A percentile compares a stretch with the other conserved stretches of the same genome.
Evolutionary conservation across 2,888 invertebrate species (phyloP).

Genomic region (Craniophora ligustri): DNA sequence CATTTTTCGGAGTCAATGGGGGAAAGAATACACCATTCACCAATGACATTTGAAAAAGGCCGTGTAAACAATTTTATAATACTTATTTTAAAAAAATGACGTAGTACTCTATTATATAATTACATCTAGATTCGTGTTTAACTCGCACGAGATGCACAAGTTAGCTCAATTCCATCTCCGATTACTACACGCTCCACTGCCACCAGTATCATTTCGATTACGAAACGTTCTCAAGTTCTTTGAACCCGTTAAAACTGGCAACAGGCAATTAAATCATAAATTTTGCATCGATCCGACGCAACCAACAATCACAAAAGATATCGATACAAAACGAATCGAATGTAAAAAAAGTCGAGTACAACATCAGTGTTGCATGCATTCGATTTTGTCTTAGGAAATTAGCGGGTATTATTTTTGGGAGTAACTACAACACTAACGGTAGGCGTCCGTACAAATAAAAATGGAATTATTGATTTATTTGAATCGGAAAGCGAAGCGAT

Average conservation of each 20-base stretch:
- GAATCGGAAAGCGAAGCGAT: constrained; percentile 61
- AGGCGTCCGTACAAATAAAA: constrained; percentile 62
- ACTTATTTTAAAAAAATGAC: too few relatives aligned
- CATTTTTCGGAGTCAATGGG: too few relatives aligned
- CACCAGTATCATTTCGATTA: constrained; percentile 52
- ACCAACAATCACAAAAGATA: constrained; percentile 87
- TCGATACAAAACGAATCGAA: constrained; percentile 83
- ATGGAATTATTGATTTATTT: constrained; percentile 68
- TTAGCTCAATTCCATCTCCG: constrained; percentile 37
- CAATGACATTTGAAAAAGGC: too few relatives aligned
- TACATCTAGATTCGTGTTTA: constrained; percentile 24
- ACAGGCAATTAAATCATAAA: constrained; percentile 87
- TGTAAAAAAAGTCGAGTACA: constrained; percentile 64
- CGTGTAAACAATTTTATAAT: too few relatives aligned
- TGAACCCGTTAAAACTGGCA: constrained; percentile 63
- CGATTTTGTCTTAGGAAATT: constrained; percentile 77
- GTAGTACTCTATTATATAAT: too few relatives aligned
- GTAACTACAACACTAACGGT: constrained; percentile 50
- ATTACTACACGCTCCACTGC: constrained; percentile 39
- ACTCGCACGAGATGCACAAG: constrained; percentile 28
- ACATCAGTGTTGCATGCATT: constrained; percentile 75
- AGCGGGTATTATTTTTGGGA: constrained; percentile 59
- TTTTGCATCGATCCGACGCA: constrained; percentile 82
- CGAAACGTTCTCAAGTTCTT: constrained; percentile 54
- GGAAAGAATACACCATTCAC: too few relatives aligned